These are phyloP conservation scores for Holotrichia oblita DNA, from an alignment of 1,140 invertebrate species.

Conservation along the genomic window DNA sequence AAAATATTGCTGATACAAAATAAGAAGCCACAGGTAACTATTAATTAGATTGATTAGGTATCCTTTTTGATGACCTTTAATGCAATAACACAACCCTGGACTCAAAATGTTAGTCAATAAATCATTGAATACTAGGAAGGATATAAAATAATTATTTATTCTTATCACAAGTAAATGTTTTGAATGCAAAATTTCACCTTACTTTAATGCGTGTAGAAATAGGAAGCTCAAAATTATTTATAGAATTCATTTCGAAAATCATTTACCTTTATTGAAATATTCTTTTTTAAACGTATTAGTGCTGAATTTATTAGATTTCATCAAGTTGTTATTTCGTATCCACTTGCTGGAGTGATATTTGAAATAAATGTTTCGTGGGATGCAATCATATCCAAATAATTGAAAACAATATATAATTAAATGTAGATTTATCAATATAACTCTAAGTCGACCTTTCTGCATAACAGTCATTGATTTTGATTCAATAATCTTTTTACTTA, in stretches of 20 bases:
- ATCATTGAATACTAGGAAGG: not conserved
- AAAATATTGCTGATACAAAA: not conserved
- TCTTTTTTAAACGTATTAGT: too few species aligned
- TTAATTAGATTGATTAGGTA: not conserved
- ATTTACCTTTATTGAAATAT: not conserved
- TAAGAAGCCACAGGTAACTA: constrained; percentile 1
- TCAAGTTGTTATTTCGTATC: too few species aligned
- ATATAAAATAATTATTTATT: not conserved
- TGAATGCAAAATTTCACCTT: not conserved
- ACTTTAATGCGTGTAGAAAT: not conserved
- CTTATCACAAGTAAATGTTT: not conserved
- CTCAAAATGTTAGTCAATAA: not conserved
- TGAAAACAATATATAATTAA: too few species aligned
- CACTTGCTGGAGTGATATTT: too few species aligned
- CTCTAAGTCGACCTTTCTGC: too few species aligned
- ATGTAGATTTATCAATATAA: too few species aligned
- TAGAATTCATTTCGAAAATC: not conserved
- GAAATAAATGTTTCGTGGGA: too few species aligned
- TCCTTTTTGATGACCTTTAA: not conserved
- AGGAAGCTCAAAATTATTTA: not conserved
- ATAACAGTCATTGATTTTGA: too few species aligned
- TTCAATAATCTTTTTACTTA: too few species aligned
- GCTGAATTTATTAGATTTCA: too few species aligned
- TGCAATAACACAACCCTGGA: too few species aligned
- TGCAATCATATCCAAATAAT: too few species aligned